Percentiles rank a stretch among this genome's conserved stretches.
These are phyloP conservation scores for Temnothorax rugatulus DNA, from an alignment of 2,888 invertebrate genomes.

Conservation along the genomic window DNA sequence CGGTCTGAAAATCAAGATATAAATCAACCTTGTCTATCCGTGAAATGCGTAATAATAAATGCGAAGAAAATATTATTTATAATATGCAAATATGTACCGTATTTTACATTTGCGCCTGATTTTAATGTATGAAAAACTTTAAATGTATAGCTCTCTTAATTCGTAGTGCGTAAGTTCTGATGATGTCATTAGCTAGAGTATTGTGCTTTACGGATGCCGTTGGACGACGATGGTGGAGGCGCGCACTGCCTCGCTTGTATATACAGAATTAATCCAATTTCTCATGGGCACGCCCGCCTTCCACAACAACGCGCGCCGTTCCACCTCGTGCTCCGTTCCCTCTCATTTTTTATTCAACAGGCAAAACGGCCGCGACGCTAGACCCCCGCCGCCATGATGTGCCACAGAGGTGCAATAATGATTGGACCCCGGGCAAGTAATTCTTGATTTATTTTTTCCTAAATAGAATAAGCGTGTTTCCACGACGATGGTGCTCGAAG, in stretches of 20 bases:
- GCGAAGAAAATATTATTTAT: neutral
- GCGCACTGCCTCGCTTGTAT: constrained; percentile 26
- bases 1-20: neutral
- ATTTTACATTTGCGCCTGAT: neutral
- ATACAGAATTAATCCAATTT: constrained; percentile 57
- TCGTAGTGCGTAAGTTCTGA: neutral
- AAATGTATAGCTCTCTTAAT: constrained; percentile 4
- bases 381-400: neutral
- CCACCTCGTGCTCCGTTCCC: neutral
- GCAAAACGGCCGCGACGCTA: neutral
- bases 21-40: neutral
- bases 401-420: constrained; percentile 10
- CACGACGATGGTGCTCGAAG: neutral
- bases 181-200: constrained; percentile 22
- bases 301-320: constrained; percentile 22
- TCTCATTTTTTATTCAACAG: constrained; percentile 47
- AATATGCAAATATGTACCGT: neutral
- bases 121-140: no score
- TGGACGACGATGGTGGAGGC: neutral
- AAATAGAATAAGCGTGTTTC: neutral
- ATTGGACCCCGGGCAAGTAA: neutral
- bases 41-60: neutral
- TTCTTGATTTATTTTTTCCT: neutral
- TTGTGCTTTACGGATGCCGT: constrained; percentile 6
- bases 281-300: constrained; percentile 50